phyloP scores from a whole-genome alignment of 1,140 invertebrate species.

The Acyrthosiphon pisum region DNA sequence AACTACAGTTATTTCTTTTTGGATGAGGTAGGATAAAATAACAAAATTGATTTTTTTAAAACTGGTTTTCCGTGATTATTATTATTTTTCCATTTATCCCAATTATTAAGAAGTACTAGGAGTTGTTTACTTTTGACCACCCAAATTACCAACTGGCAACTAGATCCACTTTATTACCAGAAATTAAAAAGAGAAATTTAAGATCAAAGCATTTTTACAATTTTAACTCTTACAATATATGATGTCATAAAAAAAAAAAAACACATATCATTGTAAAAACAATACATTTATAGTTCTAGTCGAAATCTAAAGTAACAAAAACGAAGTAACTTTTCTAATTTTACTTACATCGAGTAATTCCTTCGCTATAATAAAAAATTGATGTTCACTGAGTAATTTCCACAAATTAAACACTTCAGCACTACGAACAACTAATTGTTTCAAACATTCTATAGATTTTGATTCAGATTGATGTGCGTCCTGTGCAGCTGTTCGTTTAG shows the following conservation, averaged over 20 bases:
- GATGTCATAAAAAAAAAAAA: background rate
- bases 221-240: background rate
- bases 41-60: too few species aligned
- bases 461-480: constrained; percentile 48
- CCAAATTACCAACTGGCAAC: background rate
- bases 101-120: background rate
- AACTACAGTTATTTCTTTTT: too few species aligned
- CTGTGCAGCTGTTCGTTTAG: constrained; percentile 26
- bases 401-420: constrained; percentile 93
- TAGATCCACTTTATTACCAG: background rate
- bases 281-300: background rate
- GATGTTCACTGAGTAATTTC: constrained; percentile 91
- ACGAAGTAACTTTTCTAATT: background rate
- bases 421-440: constrained; percentile 78
- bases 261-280: background rate
- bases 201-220: background rate
- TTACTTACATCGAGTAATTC: constrained; percentile 67
- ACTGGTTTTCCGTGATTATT: too few species aligned
- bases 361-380: constrained; percentile 80
- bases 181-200: too few species aligned
- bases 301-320: background rate
- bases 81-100: too few species aligned
- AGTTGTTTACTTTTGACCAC: background rate
- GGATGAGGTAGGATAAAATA: too few species aligned
- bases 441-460: constrained; percentile 79